Percentiles rank a stretch among this genome's conserved stretches.
phyloP scores from a whole-genome alignment of 1,140 invertebrate species.

The Lamellibrachia luymesi region DNA sequence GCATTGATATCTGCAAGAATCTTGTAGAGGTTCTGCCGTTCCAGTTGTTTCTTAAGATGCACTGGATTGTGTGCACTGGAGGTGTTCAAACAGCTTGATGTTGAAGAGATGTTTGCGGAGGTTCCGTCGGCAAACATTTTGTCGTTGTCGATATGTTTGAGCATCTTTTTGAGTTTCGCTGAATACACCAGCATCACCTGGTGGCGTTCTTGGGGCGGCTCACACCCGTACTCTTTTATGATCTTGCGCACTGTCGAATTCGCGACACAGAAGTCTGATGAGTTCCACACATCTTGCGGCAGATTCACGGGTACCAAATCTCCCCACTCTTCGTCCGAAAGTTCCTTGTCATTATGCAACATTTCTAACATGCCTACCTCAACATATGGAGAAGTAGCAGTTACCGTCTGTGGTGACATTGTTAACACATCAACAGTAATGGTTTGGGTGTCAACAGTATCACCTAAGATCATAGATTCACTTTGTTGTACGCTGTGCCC shows the following conservation, averaged over 20 bases:
- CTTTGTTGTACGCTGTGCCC: too few relatives aligned
- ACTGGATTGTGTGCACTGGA: neutral
- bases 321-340: neutral
- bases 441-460: neutral
- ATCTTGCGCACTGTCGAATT: neutral
- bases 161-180: neutral
- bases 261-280: neutral
- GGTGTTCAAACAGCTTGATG: neutral
- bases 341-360: neutral
- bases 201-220: neutral
- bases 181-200: neutral
- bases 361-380: neutral
- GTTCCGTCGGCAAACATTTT: neutral
- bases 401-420: neutral
- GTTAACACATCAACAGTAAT: neutral
- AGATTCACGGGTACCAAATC: neutral
- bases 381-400: too few relatives aligned
- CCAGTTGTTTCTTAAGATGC: neutral
- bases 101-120: neutral
- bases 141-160: neutral
- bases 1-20: neutral
- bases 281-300: neutral
- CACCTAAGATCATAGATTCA: too few relatives aligned
- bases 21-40: neutral
- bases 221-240: neutral